Evolutionary conservation across 2,888 invertebrate genomes (phyloP).

Genomic region (Melanchra persicariae): DNA sequence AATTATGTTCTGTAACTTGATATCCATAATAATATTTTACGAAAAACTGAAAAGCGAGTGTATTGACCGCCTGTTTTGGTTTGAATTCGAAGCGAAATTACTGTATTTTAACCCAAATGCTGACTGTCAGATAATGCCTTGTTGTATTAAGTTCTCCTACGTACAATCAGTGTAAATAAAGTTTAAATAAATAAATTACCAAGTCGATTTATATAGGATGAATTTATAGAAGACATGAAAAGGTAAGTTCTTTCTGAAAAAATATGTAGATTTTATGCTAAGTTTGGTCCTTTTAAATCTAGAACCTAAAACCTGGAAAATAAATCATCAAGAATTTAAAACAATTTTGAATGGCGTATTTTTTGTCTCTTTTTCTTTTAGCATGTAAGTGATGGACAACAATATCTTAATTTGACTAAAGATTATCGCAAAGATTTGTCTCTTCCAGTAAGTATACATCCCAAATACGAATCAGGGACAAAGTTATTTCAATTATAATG

Average conservation of each 20-base stretch:
- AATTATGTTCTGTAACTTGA: conserved; percentile 37
- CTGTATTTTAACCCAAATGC: neutral
- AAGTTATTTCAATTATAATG: conserved; percentile 79
- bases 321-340: neutral
- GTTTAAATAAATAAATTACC: too few species aligned
- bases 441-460: conserved; percentile 58
- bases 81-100: neutral
- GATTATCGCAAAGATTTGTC: neutral
- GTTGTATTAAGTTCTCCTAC: too few species aligned
- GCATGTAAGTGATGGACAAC: neutral
- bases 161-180: too few species aligned
- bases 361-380: neutral
- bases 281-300: neutral
- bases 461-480: conserved; percentile 62
- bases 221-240: neutral
- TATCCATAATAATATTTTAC: conserved; percentile 25
- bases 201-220: neutral
- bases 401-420: neutral
- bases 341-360: neutral
- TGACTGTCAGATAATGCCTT: too few species aligned
- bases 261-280: conserved; percentile 1
- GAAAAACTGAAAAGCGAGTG: neutral
- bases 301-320: neutral
- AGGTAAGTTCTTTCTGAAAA: neutral
- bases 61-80: neutral